These are phyloP conservation scores for Caenorhabditis imperialis DNA, from an alignment of 2,888 invertebrate genomes.

Conservation along the genomic window DNA sequence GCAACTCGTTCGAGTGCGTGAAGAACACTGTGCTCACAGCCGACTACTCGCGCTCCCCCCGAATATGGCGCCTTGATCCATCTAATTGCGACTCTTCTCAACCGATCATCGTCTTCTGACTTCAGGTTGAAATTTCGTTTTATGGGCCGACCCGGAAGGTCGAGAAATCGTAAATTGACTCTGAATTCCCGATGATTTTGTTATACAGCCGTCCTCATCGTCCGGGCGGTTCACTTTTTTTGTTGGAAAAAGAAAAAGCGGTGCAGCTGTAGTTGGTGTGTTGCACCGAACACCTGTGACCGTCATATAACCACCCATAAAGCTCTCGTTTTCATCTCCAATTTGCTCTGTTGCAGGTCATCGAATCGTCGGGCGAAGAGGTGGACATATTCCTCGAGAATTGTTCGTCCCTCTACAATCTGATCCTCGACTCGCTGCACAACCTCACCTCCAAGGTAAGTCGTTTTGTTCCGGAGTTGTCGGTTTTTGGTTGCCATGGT, in stretches of 20 bases:
- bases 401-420: slow-evolving; percentile 66
- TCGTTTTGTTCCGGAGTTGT: neutral
- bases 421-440: slow-evolving; percentile 66
- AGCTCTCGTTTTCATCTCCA: neutral
- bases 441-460: slow-evolving; percentile 63
- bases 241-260: neutral
- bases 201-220: slow-evolving; percentile 44
- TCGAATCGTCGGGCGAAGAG: slow-evolving; percentile 45
- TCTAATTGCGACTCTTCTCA: slow-evolving; percentile 2
- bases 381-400: slow-evolving; percentile 65
- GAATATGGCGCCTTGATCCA: slow-evolving; percentile 6
- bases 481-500: slow-evolving; percentile 22
- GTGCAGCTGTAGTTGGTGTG: neutral
- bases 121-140: slow-evolving; percentile 6
- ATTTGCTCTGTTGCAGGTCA: slow-evolving; percentile 20
- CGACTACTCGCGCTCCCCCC: neutral
- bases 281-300: neutral
- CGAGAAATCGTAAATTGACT: slow-evolving; percentile 47
- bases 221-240: too few species aligned
- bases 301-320: neutral
- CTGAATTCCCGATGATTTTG: slow-evolving; percentile 12
- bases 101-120: slow-evolving; percentile 29
- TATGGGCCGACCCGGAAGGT: slow-evolving; percentile 31
- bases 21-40: neutral
- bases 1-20: slow-evolving; percentile 47